phyloP scores from a whole-genome alignment of 1,140 invertebrate genomes.

The Sycophila sp. region DNA sequence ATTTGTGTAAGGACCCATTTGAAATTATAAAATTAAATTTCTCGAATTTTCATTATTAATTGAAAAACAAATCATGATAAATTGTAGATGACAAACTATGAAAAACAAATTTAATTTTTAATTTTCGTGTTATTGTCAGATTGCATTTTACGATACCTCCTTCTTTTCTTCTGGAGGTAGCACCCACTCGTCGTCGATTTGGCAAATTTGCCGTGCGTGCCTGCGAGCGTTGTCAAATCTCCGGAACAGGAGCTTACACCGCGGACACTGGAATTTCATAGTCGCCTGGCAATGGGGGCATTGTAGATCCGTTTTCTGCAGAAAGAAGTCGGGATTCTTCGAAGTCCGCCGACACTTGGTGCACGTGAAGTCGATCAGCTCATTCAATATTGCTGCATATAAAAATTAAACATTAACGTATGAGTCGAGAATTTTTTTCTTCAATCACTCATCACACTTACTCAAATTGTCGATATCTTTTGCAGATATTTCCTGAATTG shows the following conservation, averaged over 20 bases:
- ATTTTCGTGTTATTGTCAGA: too few species aligned
- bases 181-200: not conserved
- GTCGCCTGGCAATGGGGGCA: not conserved
- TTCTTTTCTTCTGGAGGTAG: too few species aligned
- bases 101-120: too few species aligned
- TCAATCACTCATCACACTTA: too few species aligned
- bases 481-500: not conserved
- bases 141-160: too few species aligned
- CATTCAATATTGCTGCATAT: not conserved
- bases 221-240: constrained; percentile 13
- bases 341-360: constrained; percentile 9
- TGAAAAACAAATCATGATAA: too few species aligned
- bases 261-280: constrained; percentile 29
- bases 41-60: too few species aligned
- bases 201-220: constrained; percentile 14
- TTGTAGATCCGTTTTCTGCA: not conserved
- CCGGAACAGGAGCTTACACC: constrained; percentile 20
- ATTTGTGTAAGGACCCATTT: too few species aligned
- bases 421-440: not conserved
- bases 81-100: too few species aligned
- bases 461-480: not conserved
- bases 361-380: constrained; percentile 18
- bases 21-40: too few species aligned
- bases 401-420: not conserved
- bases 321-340: constrained; percentile 7